A percentile compares a stretch with the other conserved stretches of the same genome.
phyloP scores from a whole-genome alignment of 2,888 invertebrate species.

The Tetranychus piercei region DNA sequence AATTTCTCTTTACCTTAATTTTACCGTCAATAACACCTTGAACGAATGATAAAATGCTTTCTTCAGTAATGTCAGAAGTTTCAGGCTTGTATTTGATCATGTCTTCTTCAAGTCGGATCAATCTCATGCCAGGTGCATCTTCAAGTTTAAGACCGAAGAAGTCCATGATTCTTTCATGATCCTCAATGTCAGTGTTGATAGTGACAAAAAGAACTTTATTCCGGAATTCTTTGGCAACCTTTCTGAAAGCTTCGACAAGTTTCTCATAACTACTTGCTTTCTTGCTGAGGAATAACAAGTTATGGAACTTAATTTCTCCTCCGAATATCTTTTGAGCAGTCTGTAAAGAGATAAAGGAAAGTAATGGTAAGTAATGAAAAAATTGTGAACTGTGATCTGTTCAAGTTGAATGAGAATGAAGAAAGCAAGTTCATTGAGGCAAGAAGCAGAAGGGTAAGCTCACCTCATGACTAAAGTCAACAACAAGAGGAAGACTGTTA shows the following conservation, averaged over 20 bases:
- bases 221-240: constrained; percentile 70
- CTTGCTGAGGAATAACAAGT: constrained; percentile 84
- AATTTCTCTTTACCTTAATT: constrained; percentile 44
- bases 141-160: constrained; percentile 96
- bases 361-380: constrained; percentile 4
- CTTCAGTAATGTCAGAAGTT: constrained; percentile 46
- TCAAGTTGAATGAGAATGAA: not conserved
- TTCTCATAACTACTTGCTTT: constrained; percentile 59
- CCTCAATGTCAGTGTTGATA: constrained; percentile 82
- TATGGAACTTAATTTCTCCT: constrained; percentile 88
- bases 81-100: constrained; percentile 87
- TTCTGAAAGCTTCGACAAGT: constrained; percentile 54
- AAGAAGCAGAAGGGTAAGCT: not conserved
- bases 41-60: constrained; percentile 57
- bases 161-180: constrained; percentile 90
- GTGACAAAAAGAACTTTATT: constrained; percentile 83
- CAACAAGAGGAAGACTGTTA: constrained; percentile 69
- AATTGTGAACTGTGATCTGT: not conserved
- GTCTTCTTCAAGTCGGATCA: constrained; percentile 86
- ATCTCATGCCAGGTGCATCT: constrained; percentile 69
- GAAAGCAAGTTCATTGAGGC: not conserved
- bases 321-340: constrained; percentile 96
- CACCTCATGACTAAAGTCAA: constrained; percentile 82
- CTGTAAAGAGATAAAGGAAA: constrained; percentile 28
- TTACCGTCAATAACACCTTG: constrained; percentile 73